Base-by-base conservation (phyloP, 2,888 invertebrate species). In the Choristoneura rosaceana region DNA sequence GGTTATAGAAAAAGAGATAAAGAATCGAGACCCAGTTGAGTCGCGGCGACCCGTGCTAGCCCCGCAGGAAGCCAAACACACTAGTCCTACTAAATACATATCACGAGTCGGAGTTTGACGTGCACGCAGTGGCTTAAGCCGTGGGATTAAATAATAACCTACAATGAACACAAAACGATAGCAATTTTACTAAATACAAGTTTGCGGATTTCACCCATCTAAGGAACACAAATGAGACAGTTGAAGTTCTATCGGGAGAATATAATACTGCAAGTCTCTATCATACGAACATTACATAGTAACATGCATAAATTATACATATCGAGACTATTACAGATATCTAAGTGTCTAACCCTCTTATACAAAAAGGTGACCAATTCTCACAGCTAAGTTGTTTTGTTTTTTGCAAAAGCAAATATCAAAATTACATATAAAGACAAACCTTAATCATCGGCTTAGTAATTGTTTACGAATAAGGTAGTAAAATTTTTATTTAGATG, bases 21-120 rank as follows among this genome's bases (percentile, higher is more conserved):
- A 38, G 12, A 10, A 12, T 10, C 12, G 12, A 43, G 43, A 43
- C 10, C 3, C 12, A 43, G 41, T 10, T 43, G n/a, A 47, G 47
- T 5, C 55, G 55, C 25, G 55, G 25, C 55, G n/a, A 4, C 4
- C 4, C 55, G 55, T 55, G 55, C 55, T 55, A 55, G 55, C 55
- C 25, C 76, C 77, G 80, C 83, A 83, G 84, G 87, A 87, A 90
- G 87, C 87, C 87, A 84, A 80, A 82, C 84, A 85, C 80, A 78
- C 71, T 55, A 68, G 25, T 52, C 15, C 71, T 47, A 63, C 61
- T 10, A 50, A 68, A 50, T 64, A 47, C 45, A 50, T 64, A 64
- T 64, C 64, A 64, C 64, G 64, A 64, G 63, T 50, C 47, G 34
- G 34, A 64, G 50, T 34, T 25, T 34, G 34, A 59, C 61, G 41